Base-by-base conservation (phyloP, 2,113 vertebrate genomes). In the Pseudopodoces humilis region DNA sequence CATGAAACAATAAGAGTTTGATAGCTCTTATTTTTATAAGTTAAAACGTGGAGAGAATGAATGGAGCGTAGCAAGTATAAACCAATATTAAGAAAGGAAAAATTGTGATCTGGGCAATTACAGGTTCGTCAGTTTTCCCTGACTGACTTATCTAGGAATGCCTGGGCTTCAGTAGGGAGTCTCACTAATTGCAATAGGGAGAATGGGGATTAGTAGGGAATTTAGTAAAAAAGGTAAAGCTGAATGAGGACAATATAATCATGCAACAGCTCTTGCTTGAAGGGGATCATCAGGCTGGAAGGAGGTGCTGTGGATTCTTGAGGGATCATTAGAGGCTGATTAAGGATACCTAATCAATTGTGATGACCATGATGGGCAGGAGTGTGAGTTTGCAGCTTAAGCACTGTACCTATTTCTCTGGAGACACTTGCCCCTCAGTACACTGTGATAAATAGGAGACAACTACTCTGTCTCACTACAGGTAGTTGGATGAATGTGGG, bases 311-410 rank as follows among this genome's bases (percentile, higher is more conserved):
- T 24, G 53, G 82, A 70, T 5, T 37, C 55, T 68, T 72, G 62
- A 70, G 55, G 31, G 37, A 46, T 85, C 85, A 83, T 77, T 93
- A 88, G 62, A 53, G 58, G 65, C 75, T 55, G 76, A 88, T 93
- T 90, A 93, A 83, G 46, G 59, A 63, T 27, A 88, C 43, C 43
- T 80, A 88, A 90, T 93, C 83, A 86, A 35, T 80, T 92, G 35
- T 49, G 63, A 74, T 39, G 67, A 58, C n/a, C 60, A 44, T 60
- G 60, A 52, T 35, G 27, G 81, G 50, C 25, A 63, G 35, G n/a
- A 58, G 15, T 9, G 47, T 60, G 78, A 90, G 53, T 70, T 89
- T 72, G 70, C 46, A 69, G n/a, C 33, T 79, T 43, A 47, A 86
- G 22, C 22, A 59, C 53, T 56, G 20, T 10, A 63, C 21, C 25